These are phyloP conservation scores for Podilymbus podiceps DNA, from an alignment of 2,113 vertebrate species.

Conservation along the genomic window DNA sequence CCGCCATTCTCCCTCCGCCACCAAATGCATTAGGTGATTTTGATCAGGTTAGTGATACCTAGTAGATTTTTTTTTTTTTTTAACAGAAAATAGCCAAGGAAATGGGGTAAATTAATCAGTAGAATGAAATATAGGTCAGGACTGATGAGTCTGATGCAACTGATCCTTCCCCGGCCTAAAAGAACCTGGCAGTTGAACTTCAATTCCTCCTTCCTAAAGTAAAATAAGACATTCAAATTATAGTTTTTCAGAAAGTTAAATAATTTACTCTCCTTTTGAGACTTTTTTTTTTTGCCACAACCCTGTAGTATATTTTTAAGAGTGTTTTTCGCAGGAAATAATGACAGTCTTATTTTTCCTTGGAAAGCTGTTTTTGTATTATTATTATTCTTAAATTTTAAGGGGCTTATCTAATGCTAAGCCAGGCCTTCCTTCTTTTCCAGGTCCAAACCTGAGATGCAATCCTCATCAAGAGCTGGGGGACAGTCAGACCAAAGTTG, in stretches of 20 bases:
- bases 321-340: neutral
- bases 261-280: neutral
- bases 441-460: neutral
- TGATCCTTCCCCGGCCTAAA: conserved; percentile 53
- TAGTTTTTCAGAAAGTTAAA: conserved; percentile 12
- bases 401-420: neutral
- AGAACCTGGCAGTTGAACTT: conserved; percentile 46
- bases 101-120: conserved; percentile 56
- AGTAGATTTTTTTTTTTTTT: neutral
- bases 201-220: conserved; percentile 6
- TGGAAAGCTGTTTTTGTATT: neutral
- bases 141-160: conserved; percentile 59
- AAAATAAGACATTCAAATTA: conserved; percentile 29
- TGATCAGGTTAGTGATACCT: conserved; percentile 48
- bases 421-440: neutral
- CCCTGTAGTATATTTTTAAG: neutral
- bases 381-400: neutral
- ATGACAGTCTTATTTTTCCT: neutral
- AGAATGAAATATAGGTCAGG: conserved; percentile 69
- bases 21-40: neutral
- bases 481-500: neutral
- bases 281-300: neutral
- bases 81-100: conserved; percentile 40
- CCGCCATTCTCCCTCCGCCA: neutral
- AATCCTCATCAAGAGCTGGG: neutral